phyloP scores from a whole-genome alignment of 2,113 vertebrate species.

The Paracanthobrama guichenoti region DNA sequence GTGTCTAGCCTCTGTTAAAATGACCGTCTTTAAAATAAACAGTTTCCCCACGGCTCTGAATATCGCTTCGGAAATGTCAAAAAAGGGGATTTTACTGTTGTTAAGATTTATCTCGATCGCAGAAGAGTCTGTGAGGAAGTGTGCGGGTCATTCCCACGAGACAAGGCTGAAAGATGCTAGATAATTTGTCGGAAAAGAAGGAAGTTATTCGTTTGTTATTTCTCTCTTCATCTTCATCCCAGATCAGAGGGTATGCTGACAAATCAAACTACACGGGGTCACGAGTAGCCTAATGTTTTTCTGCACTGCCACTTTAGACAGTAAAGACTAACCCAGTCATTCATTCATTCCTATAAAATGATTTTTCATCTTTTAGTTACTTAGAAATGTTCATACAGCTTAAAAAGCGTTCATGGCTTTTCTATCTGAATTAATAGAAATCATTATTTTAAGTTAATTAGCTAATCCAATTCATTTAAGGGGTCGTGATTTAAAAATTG shows the following conservation, averaged over 20 bases:
- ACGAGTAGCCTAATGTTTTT: not conserved
- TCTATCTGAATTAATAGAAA: not conserved
- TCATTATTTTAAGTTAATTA: not conserved
- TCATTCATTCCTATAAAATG: not conserved
- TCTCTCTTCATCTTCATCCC: not conserved
- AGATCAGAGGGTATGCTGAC: not conserved
- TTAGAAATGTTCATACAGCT: not conserved
- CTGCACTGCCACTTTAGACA: not conserved
- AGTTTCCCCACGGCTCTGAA: not conserved
- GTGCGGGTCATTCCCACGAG: conserved; percentile 24
- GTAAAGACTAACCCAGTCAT: not conserved
- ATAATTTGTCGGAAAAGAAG: conserved; percentile 28
- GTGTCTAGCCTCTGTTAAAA: not conserved
- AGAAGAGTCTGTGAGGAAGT: conserved; percentile 34
- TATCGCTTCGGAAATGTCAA: conserved; percentile 22
- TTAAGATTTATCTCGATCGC: conserved; percentile 31
- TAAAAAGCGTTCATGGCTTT: not conserved
- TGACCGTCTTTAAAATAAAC: not conserved
- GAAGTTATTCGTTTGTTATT: conserved; percentile 38
- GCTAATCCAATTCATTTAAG: not conserved
- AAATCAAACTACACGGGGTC: not conserved
- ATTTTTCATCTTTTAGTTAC: not conserved
- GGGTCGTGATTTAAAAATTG: not conserved
- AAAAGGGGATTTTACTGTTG: conserved; percentile 30
- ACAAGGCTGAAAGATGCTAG: conserved; percentile 36